Evolutionary conservation across 2,797 vertebrate genomes (phyloP).

Genomic region (Pseudotriccus pelzelni): DNA sequence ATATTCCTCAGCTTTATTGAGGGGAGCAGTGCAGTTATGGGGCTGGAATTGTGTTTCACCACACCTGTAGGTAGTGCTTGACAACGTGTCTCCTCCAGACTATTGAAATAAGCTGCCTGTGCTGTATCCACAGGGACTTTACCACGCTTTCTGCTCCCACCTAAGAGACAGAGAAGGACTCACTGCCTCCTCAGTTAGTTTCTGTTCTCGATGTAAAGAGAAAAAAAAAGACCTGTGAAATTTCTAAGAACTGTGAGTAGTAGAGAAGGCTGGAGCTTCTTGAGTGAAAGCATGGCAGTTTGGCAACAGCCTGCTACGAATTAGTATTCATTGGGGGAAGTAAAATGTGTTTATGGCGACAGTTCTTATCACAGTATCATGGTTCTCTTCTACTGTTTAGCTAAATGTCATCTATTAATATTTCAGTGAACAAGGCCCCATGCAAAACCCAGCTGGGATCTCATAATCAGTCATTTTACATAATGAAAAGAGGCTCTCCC

Average conservation of each 20-base stretch:
- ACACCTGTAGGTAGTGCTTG: background rate
- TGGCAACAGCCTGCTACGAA: background rate
- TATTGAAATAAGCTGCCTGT: background rate
- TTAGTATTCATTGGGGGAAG: background rate
- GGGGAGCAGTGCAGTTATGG: accelerated
- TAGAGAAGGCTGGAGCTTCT: background rate
- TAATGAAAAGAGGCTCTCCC: background rate
- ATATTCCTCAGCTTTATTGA: background rate
- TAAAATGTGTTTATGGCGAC: background rate
- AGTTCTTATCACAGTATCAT: background rate
- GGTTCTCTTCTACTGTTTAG: background rate
- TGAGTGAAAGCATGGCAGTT: background rate
- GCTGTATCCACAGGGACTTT: background rate
- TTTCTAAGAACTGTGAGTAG: background rate
- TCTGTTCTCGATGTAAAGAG: background rate
- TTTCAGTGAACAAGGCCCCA: slow-evolving; percentile 30
- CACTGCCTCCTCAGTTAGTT: background rate
- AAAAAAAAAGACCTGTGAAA: accelerated
- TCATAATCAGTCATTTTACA: slow-evolving; percentile 7
- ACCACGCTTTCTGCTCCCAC: background rate
- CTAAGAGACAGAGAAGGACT: background rate
- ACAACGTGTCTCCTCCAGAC: background rate
- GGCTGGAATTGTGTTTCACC: background rate
- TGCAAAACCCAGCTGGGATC: slow-evolving; percentile 33
- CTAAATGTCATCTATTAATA: slow-evolving; percentile 48